These are phyloP conservation scores for Pyrocoelia pectoralis DNA, from an alignment of 2,888 invertebrate species.

Conservation along the genomic window DNA sequence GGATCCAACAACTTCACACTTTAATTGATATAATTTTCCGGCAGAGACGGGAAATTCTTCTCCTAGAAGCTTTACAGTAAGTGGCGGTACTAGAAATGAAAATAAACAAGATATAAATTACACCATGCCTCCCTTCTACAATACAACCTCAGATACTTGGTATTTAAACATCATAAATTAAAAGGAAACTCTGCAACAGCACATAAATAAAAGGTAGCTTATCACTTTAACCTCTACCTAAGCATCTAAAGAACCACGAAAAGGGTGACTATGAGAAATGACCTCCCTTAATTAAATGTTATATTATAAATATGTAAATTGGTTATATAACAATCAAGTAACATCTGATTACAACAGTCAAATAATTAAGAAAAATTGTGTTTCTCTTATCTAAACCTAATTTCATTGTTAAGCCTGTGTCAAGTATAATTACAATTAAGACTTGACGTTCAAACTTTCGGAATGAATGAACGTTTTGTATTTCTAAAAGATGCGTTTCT, in stretches of 20 bases:
- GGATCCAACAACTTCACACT: slow-evolving; percentile 77
- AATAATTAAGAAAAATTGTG: too few relatives aligned
- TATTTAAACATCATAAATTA: slow-evolving; percentile 23
- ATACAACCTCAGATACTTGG: slow-evolving; percentile 17
- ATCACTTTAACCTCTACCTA: background rate
- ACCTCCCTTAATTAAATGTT: background rate
- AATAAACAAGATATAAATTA: background rate
- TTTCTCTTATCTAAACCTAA: background rate
- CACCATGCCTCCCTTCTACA: background rate
- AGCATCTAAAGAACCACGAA: background rate
- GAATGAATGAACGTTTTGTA: too few relatives aligned
- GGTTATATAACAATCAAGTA: background rate
- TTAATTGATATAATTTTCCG: slow-evolving; percentile 73
- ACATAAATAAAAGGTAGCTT: slow-evolving; percentile 19
- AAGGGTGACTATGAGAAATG: slow-evolving; percentile 1
- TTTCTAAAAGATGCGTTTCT: too few relatives aligned
- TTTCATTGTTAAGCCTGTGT: background rate
- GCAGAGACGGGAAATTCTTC: slow-evolving; percentile 77
- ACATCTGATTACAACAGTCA: too few relatives aligned
- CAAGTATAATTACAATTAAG: background rate
- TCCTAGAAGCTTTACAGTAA: slow-evolving; percentile 73
- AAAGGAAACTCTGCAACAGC: slow-evolving; percentile 4
- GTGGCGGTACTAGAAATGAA: slow-evolving; percentile 69
- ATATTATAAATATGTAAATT: background rate
- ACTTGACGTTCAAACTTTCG: background rate